These are phyloP conservation scores for Dasypolia templi DNA, from an alignment of 2,888 invertebrate species.

Conservation along the genomic window DNA sequence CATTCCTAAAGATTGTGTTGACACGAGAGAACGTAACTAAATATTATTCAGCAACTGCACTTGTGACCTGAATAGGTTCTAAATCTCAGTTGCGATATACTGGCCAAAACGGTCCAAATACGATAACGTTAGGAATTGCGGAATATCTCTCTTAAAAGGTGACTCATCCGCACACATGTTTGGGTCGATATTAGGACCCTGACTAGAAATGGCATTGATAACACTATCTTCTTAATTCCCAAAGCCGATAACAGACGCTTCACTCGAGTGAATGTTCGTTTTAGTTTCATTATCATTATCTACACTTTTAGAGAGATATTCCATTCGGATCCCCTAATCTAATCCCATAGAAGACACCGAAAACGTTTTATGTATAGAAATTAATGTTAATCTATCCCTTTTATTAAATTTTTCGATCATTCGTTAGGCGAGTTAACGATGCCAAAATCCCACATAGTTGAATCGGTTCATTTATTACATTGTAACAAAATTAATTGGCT, in stretches of 20 bases:
- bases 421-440: background rate
- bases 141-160: constrained; percentile 16
- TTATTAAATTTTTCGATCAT: background rate
- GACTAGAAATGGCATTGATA: constrained; percentile 32
- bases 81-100: constrained; percentile 18
- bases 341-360: too few relatives aligned
- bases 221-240: constrained; percentile 33
- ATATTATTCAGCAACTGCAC: background rate
- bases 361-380: background rate
- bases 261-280: background rate
- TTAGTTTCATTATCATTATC: background rate
- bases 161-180: constrained; percentile 51
- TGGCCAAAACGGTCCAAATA: background rate
- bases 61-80: constrained; percentile 9
- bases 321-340: too few relatives aligned
- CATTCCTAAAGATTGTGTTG: background rate
- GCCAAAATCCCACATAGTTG: background rate
- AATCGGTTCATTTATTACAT: background rate
- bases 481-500: constrained; percentile 19
- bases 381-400: too few relatives aligned
- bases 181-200: constrained; percentile 28
- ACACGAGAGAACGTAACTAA: background rate
- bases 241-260: background rate
- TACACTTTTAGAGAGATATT: background rate
- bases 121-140: constrained; percentile 15